Base-by-base conservation (phyloP, 2,797 vertebrate genomes). In the Chaetophractus vellerosus region DNA sequence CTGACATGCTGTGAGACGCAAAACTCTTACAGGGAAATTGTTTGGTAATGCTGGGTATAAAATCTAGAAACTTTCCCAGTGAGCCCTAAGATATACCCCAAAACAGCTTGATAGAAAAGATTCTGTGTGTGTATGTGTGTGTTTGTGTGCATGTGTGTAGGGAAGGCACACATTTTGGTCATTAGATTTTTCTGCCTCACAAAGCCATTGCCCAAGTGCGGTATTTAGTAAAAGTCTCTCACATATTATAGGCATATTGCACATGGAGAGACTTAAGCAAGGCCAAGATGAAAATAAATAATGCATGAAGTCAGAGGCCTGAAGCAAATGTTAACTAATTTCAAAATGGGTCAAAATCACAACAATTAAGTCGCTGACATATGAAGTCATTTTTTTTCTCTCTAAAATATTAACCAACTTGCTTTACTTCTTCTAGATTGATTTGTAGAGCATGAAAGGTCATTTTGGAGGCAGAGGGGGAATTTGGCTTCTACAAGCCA, bases 391-490 rank as follows among this genome's bases (percentile, higher is more conserved):
- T 98, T 98, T 98, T 97, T 98, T 98, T 98, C 91, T 95, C 76
- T 86, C 97, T 98, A 97, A 98, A 98, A 98, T 98, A 98, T 97
- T 96, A 98, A 98, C 97, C 98, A 91, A 98, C 97, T 97, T 90
- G 91, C 97, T 97, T 98, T 96, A 97, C 97, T 97, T 97, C 96
- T 98, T 97, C 93, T 93, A 97, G 97, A 98, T 98, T 97, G 97
- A 98, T 98, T 98, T 98, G 89, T 94, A 97, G 95, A 97, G 97
- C 95, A 97, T 95, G 97, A 98, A 98, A 98, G 97, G 97, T 98
- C 97, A 97, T 98, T 98, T 98, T 98, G 90, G 95, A 97, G 97
- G 96, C 97, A 98, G 97, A 98, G 96, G 87, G 97, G 97, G 98
- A 98, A 97, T 98, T 98, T 97, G 97, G 95, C 93, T 97, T 97